These are phyloP conservation scores for Cromileptes altivelis DNA, from an alignment of 2,113 vertebrate species.

Conservation along the genomic window DNA sequence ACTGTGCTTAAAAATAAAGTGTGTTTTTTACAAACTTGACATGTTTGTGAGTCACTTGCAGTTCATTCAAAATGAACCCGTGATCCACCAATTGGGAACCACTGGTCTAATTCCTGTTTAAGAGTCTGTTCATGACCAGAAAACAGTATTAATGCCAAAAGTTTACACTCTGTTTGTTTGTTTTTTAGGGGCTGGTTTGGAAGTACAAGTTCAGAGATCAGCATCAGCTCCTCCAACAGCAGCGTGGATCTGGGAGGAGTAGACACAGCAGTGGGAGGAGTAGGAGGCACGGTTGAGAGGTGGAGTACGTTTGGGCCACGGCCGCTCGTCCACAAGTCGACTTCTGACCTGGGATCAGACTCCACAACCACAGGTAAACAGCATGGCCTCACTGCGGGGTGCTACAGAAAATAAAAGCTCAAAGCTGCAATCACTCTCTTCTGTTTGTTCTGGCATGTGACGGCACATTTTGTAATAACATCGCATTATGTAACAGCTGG, in stretches of 20 bases:
- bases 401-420: background rate
- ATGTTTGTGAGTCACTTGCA: no score
- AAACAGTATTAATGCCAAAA: background rate
- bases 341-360: constrained; percentile 87
- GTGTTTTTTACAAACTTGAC: no score
- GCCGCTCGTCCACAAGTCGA: constrained; percentile 87
- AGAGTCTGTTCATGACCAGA: background rate
- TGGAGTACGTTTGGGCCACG: constrained; percentile 92
- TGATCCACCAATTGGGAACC: no score
- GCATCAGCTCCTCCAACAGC: constrained; percentile 81
- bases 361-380: constrained; percentile 52
- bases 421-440: background rate
- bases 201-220: constrained; percentile 84
- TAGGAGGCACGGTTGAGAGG: constrained; percentile 85
- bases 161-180: constrained; percentile 8
- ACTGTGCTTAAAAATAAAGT: no score
- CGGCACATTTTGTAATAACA: no score
- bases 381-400: background rate
- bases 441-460: no score
- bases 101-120: background rate
- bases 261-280: background rate
- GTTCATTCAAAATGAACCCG: no score
- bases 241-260: constrained; percentile 79
- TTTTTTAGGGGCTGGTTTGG: constrained; percentile 90
- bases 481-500: no score